Conservation (phyloP, 2,113 vertebrate species). For the Chamaea fasciata region DNA sequence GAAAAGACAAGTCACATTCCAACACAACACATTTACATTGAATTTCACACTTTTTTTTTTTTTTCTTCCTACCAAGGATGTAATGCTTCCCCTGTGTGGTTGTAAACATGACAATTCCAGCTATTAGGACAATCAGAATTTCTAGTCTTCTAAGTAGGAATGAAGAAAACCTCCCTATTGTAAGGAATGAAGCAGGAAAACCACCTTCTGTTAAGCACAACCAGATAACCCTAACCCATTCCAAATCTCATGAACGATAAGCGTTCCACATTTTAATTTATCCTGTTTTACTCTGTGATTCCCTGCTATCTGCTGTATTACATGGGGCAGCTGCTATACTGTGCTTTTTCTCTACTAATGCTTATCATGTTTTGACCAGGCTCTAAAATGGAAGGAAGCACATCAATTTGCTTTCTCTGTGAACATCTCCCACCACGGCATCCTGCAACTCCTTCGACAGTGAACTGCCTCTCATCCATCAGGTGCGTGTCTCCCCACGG, state of each 20-base stretch:
- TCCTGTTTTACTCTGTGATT: no score
- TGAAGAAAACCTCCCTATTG: not conserved
- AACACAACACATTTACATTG: rapidly evolving
- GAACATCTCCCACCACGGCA: not conserved
- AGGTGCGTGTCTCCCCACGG: not conserved
- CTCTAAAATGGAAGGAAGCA: not conserved
- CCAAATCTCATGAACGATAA: rapidly evolving
- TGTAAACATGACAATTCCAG: not conserved
- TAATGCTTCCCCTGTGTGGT: not conserved
- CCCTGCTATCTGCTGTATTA: not conserved
- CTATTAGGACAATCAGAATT: not conserved
- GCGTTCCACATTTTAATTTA: not conserved
- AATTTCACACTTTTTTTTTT: not conserved
- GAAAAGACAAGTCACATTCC: not conserved
- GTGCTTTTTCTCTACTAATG: not conserved
- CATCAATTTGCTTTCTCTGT: not conserved
- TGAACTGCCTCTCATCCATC: rapidly evolving
- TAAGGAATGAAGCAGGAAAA: not conserved
- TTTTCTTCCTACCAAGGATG: not conserved
- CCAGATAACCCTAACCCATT: not conserved
- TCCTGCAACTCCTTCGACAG: rapidly evolving
- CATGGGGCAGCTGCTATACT: rapidly evolving
- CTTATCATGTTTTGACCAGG: not conserved
- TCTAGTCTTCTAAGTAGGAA: not conserved
- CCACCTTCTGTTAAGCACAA: not conserved